Evolutionary conservation across 1,140 invertebrate genomes (phyloP), one percentile per base, ranked within the genome.

Genomic region (Drosophila mayri): DNA sequence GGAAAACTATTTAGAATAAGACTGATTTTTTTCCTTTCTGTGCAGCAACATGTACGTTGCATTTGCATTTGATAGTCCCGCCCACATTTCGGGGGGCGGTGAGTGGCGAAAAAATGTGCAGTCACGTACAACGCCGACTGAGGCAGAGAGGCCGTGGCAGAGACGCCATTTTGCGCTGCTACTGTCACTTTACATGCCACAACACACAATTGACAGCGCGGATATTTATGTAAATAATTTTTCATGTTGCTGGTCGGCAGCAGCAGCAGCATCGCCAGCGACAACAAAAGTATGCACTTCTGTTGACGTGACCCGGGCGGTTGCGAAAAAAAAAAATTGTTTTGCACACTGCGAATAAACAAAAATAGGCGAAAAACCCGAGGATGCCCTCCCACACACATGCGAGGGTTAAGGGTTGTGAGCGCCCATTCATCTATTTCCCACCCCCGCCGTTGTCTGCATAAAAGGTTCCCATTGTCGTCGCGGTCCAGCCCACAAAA

Each of bases 181-280:
- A 81, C 84, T 88, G 83, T 87, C 83, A 87, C 80, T 88, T 87
- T 87, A 88, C 83, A 87, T 87, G 83, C 84, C 83, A 87, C 83
- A 87, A 87, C 83, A 87, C 84, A 87, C 83, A 87, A 87, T 87
- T 87, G 83, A 87, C 83, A 88, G 83, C 83, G 84, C 84, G 84
- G 79, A 87, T 87, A 87, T 87, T 87, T 87, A 87, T 87, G 83
- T 87, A 87, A 87, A 87, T 87, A 87, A 87, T 87, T 88, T 87
- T 87, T 87, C 84, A 87, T 88, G 83, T 84, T 75, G 82, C 82
- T 52, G 60, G 66, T 65, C 66, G 61, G 74, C 73, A 58, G 66
- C 78, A 65, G 62, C 44, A 46, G 46, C 25, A n/a, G n/a, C 62
- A 25, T 49, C 55, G 52, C 41, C 43, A 72, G 46, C 52, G 68